These are phyloP conservation scores for Hippolais icterina DNA, from an alignment of 2,113 vertebrate genomes.

Conservation along the genomic window DNA sequence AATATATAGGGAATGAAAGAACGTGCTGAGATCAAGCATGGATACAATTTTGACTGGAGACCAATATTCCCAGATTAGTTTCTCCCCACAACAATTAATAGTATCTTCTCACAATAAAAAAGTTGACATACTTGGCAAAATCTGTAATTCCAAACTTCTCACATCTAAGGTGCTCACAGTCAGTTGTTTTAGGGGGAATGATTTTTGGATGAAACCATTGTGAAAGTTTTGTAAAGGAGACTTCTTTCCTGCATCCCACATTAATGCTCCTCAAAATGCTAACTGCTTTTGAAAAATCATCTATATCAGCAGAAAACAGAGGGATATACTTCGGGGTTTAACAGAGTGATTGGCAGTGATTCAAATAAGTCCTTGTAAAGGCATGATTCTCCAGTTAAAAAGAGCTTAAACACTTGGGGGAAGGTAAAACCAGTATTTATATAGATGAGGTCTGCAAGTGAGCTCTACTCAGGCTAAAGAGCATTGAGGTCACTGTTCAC, in stretches of 20 bases:
- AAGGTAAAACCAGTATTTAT: not conserved
- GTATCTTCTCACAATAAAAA: not conserved
- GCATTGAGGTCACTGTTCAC: slow-evolving; percentile 2
- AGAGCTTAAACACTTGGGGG: not conserved
- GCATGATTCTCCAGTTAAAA: not conserved
- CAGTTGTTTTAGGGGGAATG: not conserved
- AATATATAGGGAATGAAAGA: not conserved
- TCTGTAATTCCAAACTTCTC: not conserved
- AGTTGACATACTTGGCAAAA: not conserved
- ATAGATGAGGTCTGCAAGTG: not conserved
- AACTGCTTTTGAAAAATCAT: not conserved
- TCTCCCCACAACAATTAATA: not conserved
- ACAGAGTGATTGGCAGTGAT: not conserved
- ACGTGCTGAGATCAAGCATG: not conserved
- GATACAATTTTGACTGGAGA: not conserved
- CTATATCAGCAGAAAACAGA: not conserved
- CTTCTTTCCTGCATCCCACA: not conserved
- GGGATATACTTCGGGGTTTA: not conserved
- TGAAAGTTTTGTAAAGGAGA: not conserved
- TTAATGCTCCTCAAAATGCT: not conserved
- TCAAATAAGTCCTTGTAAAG: not conserved
- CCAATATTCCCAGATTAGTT: not conserved
- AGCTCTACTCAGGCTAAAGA: not conserved
- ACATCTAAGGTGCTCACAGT: not conserved
- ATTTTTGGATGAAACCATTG: not conserved